Conservation (phyloP, 2,888 invertebrate genomes). For the Enchytraeus crypticus region DNA sequence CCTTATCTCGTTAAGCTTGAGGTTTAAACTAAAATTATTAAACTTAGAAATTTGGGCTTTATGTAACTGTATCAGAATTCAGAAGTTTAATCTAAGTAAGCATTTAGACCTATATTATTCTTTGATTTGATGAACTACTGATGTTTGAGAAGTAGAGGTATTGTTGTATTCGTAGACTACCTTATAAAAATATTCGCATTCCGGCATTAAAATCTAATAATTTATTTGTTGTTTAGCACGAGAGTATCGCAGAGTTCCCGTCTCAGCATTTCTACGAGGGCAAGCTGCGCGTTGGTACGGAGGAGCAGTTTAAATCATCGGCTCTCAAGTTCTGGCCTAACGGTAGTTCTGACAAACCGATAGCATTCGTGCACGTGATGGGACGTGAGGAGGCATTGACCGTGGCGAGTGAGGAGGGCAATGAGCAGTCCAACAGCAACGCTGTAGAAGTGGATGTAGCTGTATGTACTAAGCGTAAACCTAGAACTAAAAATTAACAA, state of each 20-base stretch:
- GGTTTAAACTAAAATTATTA: too few relatives aligned
- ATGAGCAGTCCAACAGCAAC: conserved; percentile 38
- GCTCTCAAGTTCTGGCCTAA: conserved; percentile 25
- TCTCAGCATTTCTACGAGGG: conserved; percentile 33
- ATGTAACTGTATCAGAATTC: too few relatives aligned
- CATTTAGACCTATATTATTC: too few relatives aligned
- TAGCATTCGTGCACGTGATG: conserved; percentile 34
- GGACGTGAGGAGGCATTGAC: conserved; percentile 33
- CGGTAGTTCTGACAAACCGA: conserved; percentile 10
- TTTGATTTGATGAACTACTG: too few relatives aligned
- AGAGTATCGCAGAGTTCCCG: conserved; percentile 34
- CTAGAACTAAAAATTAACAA: too few relatives aligned
- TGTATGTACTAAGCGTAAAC: not conserved
- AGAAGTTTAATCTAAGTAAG: too few relatives aligned
- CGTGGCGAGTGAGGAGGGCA: conserved; percentile 35
- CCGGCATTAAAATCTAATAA: not conserved
- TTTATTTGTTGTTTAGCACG: conserved; percentile 32
- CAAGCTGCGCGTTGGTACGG: conserved; percentile 19
- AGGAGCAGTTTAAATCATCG: conserved; percentile 29
- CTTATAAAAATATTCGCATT: not conserved
- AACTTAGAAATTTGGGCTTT: too few relatives aligned
- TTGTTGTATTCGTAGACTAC: not conserved
- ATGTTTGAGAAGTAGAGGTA: too few relatives aligned
- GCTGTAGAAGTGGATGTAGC: conserved; percentile 19
- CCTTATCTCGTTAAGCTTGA: too few relatives aligned